phyloP scores from a whole-genome alignment of 2,888 invertebrate genomes.

The Leucophora obtusa region DNA sequence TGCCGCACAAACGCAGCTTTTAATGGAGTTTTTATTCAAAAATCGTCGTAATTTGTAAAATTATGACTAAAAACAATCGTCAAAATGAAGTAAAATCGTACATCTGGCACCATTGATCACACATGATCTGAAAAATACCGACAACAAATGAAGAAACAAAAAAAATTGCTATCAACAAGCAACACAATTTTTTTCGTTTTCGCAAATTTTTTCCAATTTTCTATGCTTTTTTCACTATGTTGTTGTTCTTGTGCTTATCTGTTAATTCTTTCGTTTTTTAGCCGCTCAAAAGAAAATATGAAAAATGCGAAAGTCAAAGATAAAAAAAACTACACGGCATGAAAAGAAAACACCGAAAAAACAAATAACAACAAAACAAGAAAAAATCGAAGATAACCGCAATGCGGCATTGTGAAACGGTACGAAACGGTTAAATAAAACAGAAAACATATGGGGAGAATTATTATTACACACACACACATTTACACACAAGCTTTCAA shows the following conservation, averaged over 20 bases:
- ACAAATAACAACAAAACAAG: constrained; percentile 64
- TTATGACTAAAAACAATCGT: too few species aligned
- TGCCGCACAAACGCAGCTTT: too few species aligned
- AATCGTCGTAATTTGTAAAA: too few species aligned
- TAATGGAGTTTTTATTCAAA: too few species aligned
- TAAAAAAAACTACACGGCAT: constrained; percentile 27
- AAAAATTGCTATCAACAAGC: constrained; percentile 37
- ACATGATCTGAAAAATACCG: constrained; percentile 3
- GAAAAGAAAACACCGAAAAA: not conserved
- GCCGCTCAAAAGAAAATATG: constrained; percentile 3
- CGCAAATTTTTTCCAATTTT: not conserved
- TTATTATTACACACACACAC: constrained; percentile 30
- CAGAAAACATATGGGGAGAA: constrained; percentile 60
- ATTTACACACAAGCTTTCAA: not conserved
- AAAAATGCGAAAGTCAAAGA: constrained; percentile 37
- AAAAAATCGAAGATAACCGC: constrained; percentile 77
- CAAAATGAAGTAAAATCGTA: too few species aligned
- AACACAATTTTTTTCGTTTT: constrained; percentile 28
- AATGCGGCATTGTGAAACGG: constrained; percentile 78
- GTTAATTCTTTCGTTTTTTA: constrained; percentile 29
- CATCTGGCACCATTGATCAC: too few species aligned
- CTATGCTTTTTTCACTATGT: not conserved
- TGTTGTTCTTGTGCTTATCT: constrained; percentile 36
- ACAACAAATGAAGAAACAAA: constrained; percentile 58
- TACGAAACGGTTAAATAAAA: constrained; percentile 74